A percentile compares a stretch with the other conserved stretches of the same genome.
phyloP scores from a whole-genome alignment of 2,888 invertebrate genomes.

The Palloptera scutellata region DNA sequence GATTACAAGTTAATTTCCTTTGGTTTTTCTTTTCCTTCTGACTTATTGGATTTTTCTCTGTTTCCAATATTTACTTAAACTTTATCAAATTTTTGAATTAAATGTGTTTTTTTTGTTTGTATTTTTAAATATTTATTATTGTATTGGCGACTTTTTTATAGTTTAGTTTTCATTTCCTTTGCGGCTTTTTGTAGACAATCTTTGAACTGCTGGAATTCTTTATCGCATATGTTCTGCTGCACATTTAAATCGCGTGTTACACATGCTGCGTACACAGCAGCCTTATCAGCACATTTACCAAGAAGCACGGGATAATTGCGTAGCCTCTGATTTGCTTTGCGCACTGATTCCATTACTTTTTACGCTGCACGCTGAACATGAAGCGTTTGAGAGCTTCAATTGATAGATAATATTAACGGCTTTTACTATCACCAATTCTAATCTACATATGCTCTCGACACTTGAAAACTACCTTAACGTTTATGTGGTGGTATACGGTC shows the following conservation, averaged over 20 bases:
- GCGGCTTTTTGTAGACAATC: slow-evolving; percentile 77
- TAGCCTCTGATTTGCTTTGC: slow-evolving; percentile 76
- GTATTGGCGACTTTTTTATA: slow-evolving; percentile 65
- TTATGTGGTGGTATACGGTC: slow-evolving; percentile 52
- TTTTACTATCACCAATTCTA: too few relatives aligned
- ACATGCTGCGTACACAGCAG: slow-evolving; percentile 79
- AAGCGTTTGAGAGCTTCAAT: too few relatives aligned
- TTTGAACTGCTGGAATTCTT: slow-evolving; percentile 81
- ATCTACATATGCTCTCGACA: too few relatives aligned
- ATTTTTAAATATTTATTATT: slow-evolving; percentile 22
- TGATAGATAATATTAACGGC: too few relatives aligned
- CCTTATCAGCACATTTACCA: slow-evolving; percentile 76
- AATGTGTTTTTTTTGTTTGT: background rate
- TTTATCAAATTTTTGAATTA: slow-evolving; percentile 11
- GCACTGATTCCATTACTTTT: slow-evolving; percentile 78
- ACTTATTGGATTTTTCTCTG: background rate
- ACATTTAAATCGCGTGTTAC: slow-evolving; percentile 77
- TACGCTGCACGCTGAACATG: background rate
- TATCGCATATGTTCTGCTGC: slow-evolving; percentile 75
- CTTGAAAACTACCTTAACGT: slow-evolving; percentile 43
- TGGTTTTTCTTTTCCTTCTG: background rate
- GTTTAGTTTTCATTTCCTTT: slow-evolving; percentile 72
- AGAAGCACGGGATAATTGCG: slow-evolving; percentile 78
- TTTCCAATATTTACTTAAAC: background rate
- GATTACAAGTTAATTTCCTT: background rate